Base-by-base conservation (phyloP, 2,113 vertebrate species). In the Mustela lutreola region DNA sequence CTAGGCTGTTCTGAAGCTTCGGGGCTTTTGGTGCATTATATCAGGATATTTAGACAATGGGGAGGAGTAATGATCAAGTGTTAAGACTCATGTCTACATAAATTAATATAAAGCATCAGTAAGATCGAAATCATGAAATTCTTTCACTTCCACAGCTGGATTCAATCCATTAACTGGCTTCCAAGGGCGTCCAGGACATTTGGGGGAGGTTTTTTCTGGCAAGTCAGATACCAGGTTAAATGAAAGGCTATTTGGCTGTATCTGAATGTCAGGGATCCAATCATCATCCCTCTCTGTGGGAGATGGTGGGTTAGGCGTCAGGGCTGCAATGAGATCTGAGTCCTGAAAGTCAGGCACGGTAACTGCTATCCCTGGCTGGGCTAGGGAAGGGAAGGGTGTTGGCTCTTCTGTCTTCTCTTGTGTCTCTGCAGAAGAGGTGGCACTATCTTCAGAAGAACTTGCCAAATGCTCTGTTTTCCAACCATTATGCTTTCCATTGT, bases 161-260 rank as follows among this genome's bases (percentile, higher is more conserved):
- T 58, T 78, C n/a, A 80, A 84, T 90, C 26, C 33, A 88, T 58
- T 56, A 81, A 93, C 67, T 96, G 92, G 94, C 97, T 99, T 99
- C 99, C 99, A 99, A 87, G 99, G 99, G 88, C 98, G 99, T 95
- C 99, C 99, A 4, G 99, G 99, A 97, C 99, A 99, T 96, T 98
- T 99, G 39, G 99, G 98, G 21, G 26, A 80, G 31, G 45, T 36
- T 93, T 96, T 86, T 89, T 97, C 98, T 71, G 97, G n/a, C 12
- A 4, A 97, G 97, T 98, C 98, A 94, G 98, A 60, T 62, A 98
- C 96, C 7, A 22, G 73, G 31, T 98, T 90, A 98, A 97, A 98
- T 62, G 97, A 83, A 98, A 96, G 92, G 39, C 42, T 97, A 28
- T 91, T 71, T 60, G 97, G 31, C 76, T 98, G 63, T 97, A 92